phyloP scores from a whole-genome alignment of 1,140 invertebrate genomes.

The Drosophila nigrodunni region DNA sequence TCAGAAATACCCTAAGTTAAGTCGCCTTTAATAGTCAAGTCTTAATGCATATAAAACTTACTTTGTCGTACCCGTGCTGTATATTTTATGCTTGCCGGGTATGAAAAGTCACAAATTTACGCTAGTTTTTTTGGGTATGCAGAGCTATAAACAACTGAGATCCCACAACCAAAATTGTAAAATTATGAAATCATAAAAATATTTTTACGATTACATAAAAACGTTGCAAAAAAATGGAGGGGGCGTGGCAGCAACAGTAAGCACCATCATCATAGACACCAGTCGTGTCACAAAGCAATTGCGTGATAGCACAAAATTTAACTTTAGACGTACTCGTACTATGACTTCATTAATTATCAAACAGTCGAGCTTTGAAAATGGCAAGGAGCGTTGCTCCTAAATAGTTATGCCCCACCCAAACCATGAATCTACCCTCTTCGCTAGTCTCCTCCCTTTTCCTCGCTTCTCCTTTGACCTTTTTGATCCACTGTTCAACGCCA shows the following conservation, averaged over 20 bases:
- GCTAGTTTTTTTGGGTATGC: conserved; percentile 25
- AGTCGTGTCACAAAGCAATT: conserved; percentile 55
- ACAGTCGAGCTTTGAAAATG: conserved; percentile 58
- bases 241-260: conserved; percentile 60
- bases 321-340: conserved; percentile 65
- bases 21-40: too few species aligned
- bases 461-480: not conserved
- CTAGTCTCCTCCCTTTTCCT: not conserved
- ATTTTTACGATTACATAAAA: conserved; percentile 83
- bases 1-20: not conserved
- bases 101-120: conserved; percentile 24
- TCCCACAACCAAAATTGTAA: conserved; percentile 65
- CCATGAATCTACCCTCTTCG: conserved; percentile 1
- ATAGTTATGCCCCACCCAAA: conserved; percentile 50
- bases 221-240: conserved; percentile 70
- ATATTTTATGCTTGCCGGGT: conserved; percentile 10
- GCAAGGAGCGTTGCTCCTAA: conserved; percentile 44
- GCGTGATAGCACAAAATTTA: conserved; percentile 79
- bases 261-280: conserved; percentile 36
- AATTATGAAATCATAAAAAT: conserved; percentile 84
- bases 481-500: conserved; percentile 52
- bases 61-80: not conserved
- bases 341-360: conserved; percentile 83
- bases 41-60: too few species aligned
- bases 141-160: conserved; percentile 63